Evolutionary conservation across 2,888 invertebrate genomes (phyloP).

Genomic region (Agrenia bidenticulata): DNA sequence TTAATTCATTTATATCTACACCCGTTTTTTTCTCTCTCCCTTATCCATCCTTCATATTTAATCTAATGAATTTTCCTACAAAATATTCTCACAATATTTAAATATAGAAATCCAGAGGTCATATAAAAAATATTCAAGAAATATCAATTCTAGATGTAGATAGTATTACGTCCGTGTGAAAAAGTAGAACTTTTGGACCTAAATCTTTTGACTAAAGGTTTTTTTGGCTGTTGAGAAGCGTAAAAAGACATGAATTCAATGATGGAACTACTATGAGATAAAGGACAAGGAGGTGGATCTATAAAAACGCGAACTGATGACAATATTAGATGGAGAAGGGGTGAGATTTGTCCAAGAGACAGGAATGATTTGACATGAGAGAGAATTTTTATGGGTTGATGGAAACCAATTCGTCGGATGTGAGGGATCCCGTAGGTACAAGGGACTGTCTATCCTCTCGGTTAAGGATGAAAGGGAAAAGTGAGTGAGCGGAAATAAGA

Average conservation of each 20-base stretch:
- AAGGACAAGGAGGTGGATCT: background rate
- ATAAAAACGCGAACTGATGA: constrained; percentile 17
- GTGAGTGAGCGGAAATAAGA: constrained; percentile 13
- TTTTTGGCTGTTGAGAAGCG: background rate
- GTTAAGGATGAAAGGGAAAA: background rate
- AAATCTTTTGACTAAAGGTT: no score
- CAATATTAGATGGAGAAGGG: constrained; percentile 31
- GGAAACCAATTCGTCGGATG: constrained; percentile 23
- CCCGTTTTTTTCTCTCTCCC: background rate
- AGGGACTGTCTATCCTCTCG: background rate
- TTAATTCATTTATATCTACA: constrained; percentile 29
- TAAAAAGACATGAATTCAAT: no score
- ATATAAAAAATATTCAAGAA: no score
- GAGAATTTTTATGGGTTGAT: constrained; percentile 12
- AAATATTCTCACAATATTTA: no score
- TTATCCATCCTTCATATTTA: no score
- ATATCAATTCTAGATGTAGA: no score
- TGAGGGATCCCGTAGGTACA: background rate
- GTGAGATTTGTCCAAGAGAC: constrained; percentile 35
- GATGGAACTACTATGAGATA: background rate
- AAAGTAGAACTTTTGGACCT: no score
- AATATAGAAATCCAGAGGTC: no score
- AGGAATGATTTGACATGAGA: constrained; percentile 30
- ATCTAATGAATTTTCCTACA: no score
- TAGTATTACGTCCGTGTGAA: no score